These are phyloP conservation scores for Macaria notata DNA, from an alignment of 2,888 invertebrate genomes.

Conservation along the genomic window DNA sequence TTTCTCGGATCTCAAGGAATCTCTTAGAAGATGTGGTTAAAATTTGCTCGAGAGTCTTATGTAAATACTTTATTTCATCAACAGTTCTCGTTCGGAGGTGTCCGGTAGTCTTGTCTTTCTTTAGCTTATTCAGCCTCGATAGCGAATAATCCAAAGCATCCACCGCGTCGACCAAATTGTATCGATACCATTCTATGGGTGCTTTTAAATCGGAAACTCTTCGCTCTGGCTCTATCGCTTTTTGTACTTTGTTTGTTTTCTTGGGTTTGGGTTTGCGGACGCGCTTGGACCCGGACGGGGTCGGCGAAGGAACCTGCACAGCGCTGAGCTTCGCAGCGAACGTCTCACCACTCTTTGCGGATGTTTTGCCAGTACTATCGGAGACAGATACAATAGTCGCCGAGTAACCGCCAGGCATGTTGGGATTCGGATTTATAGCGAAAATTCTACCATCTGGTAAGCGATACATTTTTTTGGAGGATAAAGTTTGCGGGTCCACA, in stretches of 20 bases:
- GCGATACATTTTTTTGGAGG: conserved; percentile 78
- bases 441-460: conserved; percentile 77
- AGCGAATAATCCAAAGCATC: conserved; percentile 82
- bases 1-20: conserved; percentile 79
- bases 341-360: conserved; percentile 55
- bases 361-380: conserved; percentile 47
- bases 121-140: conserved; percentile 74
- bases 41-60: conserved; percentile 79
- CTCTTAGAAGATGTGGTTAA: conserved; percentile 78
- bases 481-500: conserved; percentile 76
- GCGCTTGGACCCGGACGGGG: conserved; percentile 8
- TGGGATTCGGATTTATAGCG: conserved; percentile 74
- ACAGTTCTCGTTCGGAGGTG: conserved; percentile 72
- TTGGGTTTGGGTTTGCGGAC: conserved; percentile 15
- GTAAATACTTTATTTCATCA: conserved; percentile 76
- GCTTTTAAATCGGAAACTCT: conserved; percentile 62
- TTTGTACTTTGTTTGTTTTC: conserved; percentile 28
- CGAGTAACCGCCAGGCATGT: conserved; percentile 78
- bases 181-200: conserved; percentile 82
- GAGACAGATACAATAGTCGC: conserved; percentile 76
- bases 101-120: conserved; percentile 68
- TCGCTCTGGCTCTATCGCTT: conserved; percentile 26
- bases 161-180: conserved; percentile 80
- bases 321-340: conserved; percentile 68
- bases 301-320: conserved; percentile 36